These are phyloP conservation scores for Punctoribates punctum DNA, from an alignment of 2,888 invertebrate species.

Conservation along the genomic window DNA sequence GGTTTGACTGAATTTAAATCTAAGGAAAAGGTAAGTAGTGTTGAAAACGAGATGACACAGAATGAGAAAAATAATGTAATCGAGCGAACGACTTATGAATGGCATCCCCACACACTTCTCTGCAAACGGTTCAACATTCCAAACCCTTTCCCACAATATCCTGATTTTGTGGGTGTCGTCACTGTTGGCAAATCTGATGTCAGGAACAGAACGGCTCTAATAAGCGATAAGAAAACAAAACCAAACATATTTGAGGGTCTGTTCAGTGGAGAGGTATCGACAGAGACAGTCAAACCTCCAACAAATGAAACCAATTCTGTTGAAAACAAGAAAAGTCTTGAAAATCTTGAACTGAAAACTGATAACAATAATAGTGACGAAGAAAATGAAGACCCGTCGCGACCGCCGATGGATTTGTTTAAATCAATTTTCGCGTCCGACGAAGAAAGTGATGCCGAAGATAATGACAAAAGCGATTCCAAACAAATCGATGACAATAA, in stretches of 20 bases:
- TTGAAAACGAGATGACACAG: neutral
- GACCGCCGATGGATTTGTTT: conserved; percentile 70
- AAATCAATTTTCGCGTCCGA: conserved; percentile 70
- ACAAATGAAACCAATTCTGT: neutral
- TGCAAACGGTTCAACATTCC: conserved; percentile 92
- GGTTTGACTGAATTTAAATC: conserved; percentile 40
- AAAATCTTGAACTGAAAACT: neutral
- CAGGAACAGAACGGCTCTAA: conserved; percentile 9
- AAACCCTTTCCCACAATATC: conserved; percentile 60
- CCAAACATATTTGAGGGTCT: conserved; percentile 30
- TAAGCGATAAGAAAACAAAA: conserved; percentile 1
- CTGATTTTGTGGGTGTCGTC: conserved; percentile 41
- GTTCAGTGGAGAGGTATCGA: neutral
- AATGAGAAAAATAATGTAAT: neutral
- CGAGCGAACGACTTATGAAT: conserved; percentile 60
- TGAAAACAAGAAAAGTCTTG: neutral
- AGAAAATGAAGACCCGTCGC: conserved; percentile 50
- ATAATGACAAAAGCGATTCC: conserved; percentile 3
- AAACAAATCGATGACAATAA: conserved; percentile 5
- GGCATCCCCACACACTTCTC: conserved; percentile 78
- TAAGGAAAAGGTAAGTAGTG: neutral
- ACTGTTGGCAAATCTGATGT: conserved; percentile 35
- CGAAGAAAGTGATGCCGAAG: conserved; percentile 43
- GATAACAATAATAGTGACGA: conserved; percentile 1
- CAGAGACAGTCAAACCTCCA: neutral